Conservation (phyloP, 2,797 vertebrate genomes). For the Sebastes minor region DNA sequence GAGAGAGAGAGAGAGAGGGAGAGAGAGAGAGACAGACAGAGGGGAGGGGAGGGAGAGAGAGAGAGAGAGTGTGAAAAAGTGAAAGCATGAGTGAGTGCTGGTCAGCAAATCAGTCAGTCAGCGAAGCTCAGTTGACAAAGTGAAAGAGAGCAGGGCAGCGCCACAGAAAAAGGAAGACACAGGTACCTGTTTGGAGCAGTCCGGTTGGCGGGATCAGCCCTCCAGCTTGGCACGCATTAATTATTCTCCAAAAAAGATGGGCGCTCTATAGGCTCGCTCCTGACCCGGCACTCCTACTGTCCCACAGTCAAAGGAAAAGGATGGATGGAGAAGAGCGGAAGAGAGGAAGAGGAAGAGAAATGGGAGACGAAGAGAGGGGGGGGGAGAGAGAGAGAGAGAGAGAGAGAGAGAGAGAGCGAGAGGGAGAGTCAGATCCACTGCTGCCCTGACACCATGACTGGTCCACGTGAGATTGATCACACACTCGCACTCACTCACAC, state of each 20-base stretch:
- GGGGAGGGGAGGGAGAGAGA: slow-evolving; percentile 16
- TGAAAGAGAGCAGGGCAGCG: slow-evolving; percentile 61
- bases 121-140: slow-evolving; percentile 70
- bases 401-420: slow-evolving; percentile 53
- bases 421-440: slow-evolving; percentile 79
- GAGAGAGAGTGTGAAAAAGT: slow-evolving; percentile 52
- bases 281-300: slow-evolving; percentile 74
- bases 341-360: slow-evolving; percentile 48
- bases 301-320: slow-evolving; percentile 69
- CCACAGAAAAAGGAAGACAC: slow-evolving; percentile 56
- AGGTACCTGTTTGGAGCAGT: slow-evolving; percentile 77
- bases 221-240: slow-evolving; percentile 70
- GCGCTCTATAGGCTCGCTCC: slow-evolving; percentile 60
- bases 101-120: slow-evolving; percentile 77
- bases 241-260: slow-evolving; percentile 80
- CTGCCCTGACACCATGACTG: slow-evolving; percentile 84
- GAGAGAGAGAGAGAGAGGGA: neutral
- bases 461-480: slow-evolving; percentile 86
- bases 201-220: slow-evolving; percentile 46
- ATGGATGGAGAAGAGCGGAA: slow-evolving; percentile 56
- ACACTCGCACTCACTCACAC: slow-evolving; percentile 62
- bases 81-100: slow-evolving; percentile 63
- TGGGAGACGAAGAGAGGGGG: slow-evolving; percentile 46
- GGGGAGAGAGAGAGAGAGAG: slow-evolving; percentile 53
- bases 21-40: slow-evolving; percentile 9